These are phyloP conservation scores for Porites lobata DNA, from an alignment of 92 coral and sea anemone genomes.

Conservation along the genomic window DNA sequence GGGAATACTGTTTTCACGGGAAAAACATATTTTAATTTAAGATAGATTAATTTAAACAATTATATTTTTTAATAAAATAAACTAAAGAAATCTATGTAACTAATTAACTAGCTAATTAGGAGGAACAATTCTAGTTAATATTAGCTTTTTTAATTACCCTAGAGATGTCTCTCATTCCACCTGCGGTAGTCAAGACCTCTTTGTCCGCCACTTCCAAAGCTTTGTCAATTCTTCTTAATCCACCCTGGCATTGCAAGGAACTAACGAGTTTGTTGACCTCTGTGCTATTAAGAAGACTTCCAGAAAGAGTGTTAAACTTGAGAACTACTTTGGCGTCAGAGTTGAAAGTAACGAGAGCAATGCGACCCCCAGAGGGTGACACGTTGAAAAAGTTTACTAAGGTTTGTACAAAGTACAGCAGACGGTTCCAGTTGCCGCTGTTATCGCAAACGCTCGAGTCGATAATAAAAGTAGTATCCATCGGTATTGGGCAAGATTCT, in stretches of 20 bases:
- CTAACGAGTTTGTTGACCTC: background rate
- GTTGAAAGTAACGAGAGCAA: slow-evolving; percentile 64
- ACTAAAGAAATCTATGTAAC: too few relatives aligned
- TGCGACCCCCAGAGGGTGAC: slow-evolving; percentile 57
- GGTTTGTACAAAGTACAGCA: slow-evolving; percentile 64
- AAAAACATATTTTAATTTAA: too few relatives aligned
- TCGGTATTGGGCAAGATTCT: slow-evolving; percentile 71
- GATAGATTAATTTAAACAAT: too few relatives aligned
- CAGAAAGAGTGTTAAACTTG: slow-evolving; percentile 54
- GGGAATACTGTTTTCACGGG: too few relatives aligned
- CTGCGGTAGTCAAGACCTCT: background rate
- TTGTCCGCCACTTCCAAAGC: background rate
- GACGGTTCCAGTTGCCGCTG: slow-evolving; percentile 70
- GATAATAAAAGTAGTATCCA: slow-evolving; percentile 77
- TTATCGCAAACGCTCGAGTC: slow-evolving; percentile 83
- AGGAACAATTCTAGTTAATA: too few relatives aligned
- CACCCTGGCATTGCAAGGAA: background rate
- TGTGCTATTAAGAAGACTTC: background rate
- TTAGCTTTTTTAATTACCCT: background rate
- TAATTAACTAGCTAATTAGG: too few relatives aligned
- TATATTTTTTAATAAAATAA: too few relatives aligned
- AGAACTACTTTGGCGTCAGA: slow-evolving; percentile 60
- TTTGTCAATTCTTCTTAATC: background rate
- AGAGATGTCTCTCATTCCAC: background rate
- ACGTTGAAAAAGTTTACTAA: background rate